Percentiles rank a stretch among this genome's conserved stretches.
These are phyloP conservation scores for Seriola quinqueradiata DNA, from an alignment of 2,113 vertebrate genomes.

Conservation along the genomic window DNA sequence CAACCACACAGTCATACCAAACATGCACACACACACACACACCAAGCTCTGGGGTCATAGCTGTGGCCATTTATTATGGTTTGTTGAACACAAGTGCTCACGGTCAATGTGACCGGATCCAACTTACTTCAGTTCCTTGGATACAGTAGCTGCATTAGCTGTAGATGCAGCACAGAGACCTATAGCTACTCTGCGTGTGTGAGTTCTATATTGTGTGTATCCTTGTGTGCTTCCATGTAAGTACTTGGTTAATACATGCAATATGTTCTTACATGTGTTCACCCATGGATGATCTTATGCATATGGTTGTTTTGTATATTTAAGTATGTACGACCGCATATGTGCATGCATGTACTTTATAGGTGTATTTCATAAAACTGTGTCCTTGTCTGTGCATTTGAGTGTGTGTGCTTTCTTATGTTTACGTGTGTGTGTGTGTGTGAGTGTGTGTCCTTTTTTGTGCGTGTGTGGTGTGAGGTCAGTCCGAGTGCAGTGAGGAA, in stretches of 20 bases:
- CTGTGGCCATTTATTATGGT: conserved; percentile 55
- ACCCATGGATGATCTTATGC: neutral
- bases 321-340: neutral
- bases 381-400: conserved; percentile 5
- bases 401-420: neutral
- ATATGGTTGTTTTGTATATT: neutral
- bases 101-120: conserved; percentile 39
- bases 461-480: conserved; percentile 54
- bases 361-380: neutral
- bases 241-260: neutral
- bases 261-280: neutral
- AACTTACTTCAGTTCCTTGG: conserved; percentile 19
- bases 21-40: neutral
- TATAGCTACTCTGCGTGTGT: neutral
- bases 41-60: conserved; percentile 32
- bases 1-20: neutral
- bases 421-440: neutral
- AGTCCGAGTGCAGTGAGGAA: conserved; percentile 66
- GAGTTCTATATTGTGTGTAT: neutral
- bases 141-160: conserved; percentile 6
- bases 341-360: neutral
- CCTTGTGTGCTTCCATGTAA: neutral
- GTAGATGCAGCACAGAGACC: neutral
- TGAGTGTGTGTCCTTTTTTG: neutral
- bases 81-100: conserved; percentile 49